Conservation (phyloP, 2,797 vertebrate species). For the Varecia variegata region DNA sequence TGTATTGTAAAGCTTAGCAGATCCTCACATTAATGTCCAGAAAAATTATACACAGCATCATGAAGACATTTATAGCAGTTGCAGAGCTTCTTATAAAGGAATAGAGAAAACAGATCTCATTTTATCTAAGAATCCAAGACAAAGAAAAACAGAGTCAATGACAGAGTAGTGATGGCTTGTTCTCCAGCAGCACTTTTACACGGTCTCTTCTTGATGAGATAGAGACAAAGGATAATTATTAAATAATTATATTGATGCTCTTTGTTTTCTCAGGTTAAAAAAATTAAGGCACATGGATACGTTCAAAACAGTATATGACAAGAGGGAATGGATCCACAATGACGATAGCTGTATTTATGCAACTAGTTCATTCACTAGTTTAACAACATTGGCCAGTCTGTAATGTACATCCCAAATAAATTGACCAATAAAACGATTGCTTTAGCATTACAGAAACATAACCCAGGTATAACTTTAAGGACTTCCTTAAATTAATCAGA, state of each 20-base stretch:
- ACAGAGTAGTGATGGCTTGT: background rate
- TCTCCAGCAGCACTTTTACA: background rate
- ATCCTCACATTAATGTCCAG: background rate
- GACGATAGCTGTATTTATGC: background rate
- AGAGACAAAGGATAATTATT: background rate
- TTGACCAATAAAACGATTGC: background rate
- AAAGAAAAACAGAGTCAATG: background rate
- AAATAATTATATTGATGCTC: background rate
- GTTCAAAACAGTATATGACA: background rate
- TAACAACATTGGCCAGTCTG: background rate
- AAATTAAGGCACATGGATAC: background rate
- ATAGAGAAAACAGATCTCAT: background rate
- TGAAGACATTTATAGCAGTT: background rate
- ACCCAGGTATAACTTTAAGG: background rate
- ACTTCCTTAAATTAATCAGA: conserved; percentile 1
- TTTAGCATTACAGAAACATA: background rate
- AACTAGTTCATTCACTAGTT: background rate
- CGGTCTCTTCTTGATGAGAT: background rate
- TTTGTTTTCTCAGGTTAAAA: conserved; percentile 27
- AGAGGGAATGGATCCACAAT: background rate
- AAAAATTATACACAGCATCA: background rate
- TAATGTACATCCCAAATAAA: background rate
- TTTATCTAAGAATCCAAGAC: background rate
- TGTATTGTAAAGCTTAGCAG: background rate
- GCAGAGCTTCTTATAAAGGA: background rate